phyloP scores from a whole-genome alignment of 2,113 vertebrate genomes.

The Takifugu flavidus region DNA sequence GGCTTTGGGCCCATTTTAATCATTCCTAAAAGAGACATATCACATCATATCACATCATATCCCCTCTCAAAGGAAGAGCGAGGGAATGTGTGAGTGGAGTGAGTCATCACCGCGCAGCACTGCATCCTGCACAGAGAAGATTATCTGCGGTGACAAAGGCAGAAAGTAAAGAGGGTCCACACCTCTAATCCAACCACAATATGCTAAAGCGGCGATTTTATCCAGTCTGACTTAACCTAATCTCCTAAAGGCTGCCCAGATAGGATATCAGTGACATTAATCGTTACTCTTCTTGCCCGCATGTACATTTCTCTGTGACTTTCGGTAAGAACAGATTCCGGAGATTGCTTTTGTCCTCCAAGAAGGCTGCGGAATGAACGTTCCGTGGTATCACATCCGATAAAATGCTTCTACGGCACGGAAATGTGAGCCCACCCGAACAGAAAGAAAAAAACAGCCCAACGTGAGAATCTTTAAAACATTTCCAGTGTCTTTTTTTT shows the following conservation, averaged over 20 bases:
- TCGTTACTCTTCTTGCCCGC: not conserved
- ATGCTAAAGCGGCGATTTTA: not conserved
- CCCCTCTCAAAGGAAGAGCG: not conserved
- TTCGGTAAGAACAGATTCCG: not conserved
- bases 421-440: too few species aligned
- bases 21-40: slow-evolving; percentile 6
- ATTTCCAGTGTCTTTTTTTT: too few species aligned
- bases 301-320: not conserved
- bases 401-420: too few species aligned
- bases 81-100: slow-evolving; percentile 44
- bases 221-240: not conserved
- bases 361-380: not conserved
- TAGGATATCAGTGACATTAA: not conserved
- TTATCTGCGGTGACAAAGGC: slow-evolving; percentile 36
- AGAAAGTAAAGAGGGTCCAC: slow-evolving; percentile 18
- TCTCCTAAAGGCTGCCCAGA: not conserved
- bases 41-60: too few species aligned
- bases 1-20: slow-evolving; percentile 2
- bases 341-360: not conserved
- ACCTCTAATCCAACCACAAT: slow-evolving; percentile 1
- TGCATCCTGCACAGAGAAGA: slow-evolving; percentile 18
- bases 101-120: slow-evolving; percentile 36
- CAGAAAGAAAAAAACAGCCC: too few species aligned
- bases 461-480: too few species aligned
- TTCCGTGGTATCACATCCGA: too few species aligned